Conservation (phyloP, 2,113 vertebrate genomes). For the Chionis minor region DNA sequence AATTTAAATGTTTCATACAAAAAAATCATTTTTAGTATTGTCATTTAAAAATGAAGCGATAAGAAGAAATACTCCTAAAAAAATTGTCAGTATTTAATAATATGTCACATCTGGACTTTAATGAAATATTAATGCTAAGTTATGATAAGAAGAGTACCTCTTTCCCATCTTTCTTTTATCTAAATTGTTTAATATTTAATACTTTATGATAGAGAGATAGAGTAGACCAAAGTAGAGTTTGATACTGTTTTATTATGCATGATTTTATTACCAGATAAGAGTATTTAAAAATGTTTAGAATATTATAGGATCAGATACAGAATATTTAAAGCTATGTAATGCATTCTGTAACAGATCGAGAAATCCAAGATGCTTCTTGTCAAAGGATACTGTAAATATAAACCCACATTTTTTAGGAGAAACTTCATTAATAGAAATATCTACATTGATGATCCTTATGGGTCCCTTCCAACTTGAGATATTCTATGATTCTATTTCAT, state of each 20-base stretch:
- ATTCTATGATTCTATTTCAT: not conserved
- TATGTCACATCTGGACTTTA: slow-evolving; percentile 34
- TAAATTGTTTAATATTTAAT: slow-evolving; percentile 58
- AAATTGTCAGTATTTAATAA: slow-evolving; percentile 14
- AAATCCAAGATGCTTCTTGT: not conserved
- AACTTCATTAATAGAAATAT: not conserved
- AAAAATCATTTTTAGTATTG: not conserved
- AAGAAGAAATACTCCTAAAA: not conserved
- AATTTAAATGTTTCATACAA: not conserved
- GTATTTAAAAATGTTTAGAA: slow-evolving; percentile 49
- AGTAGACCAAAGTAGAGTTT: slow-evolving; percentile 27
- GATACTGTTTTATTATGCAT: slow-evolving; percentile 44
- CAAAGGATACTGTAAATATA: not conserved
- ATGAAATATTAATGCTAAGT: slow-evolving; percentile 56
- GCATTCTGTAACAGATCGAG: not conserved
- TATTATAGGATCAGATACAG: not conserved
- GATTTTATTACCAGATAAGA: slow-evolving; percentile 27
- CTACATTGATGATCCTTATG: not conserved
- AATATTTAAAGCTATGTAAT: not conserved
- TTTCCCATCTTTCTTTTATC: slow-evolving; percentile 42
- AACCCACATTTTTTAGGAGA: not conserved
- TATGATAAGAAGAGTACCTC: slow-evolving; percentile 33
- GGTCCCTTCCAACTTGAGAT: not conserved
- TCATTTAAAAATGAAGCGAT: not conserved
- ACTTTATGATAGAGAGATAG: slow-evolving; percentile 39